phyloP scores from a whole-genome alignment of 2,888 invertebrate genomes.

The Drosophila anomelani region DNA sequence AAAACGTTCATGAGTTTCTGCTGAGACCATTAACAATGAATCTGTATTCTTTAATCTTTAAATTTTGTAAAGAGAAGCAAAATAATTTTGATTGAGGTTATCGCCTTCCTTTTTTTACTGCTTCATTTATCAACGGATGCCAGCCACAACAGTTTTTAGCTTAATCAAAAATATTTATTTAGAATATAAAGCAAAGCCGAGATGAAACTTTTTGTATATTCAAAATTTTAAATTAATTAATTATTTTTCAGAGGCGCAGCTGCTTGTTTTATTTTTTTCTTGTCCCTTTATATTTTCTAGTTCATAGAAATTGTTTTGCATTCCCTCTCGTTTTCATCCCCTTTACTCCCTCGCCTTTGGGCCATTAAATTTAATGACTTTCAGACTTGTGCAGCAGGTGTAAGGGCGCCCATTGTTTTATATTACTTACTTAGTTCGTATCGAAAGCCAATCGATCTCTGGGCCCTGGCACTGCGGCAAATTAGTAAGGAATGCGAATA shows the following conservation, averaged over 20 bases:
- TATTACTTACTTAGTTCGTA: constrained; percentile 38
- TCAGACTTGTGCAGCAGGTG: constrained; percentile 8
- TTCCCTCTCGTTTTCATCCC: not conserved
- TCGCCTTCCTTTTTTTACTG: constrained; percentile 3
- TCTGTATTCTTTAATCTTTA: not conserved
- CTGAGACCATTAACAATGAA: constrained; percentile 23
- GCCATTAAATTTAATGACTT: constrained; percentile 45
- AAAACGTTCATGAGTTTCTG: not conserved
- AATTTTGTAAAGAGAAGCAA: not conserved
- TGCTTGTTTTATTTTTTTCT: not conserved
- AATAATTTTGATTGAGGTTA: not conserved
- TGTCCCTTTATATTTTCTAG: not conserved
- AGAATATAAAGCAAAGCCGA: not conserved
- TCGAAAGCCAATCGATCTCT: constrained; percentile 41
- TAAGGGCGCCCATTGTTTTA: constrained; percentile 19
- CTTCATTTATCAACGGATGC: not conserved
- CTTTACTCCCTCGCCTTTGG: not conserved
- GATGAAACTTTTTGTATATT: not conserved
- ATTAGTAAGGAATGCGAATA: constrained; percentile 43
- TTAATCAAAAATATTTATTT: not conserved
- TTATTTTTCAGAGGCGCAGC: not conserved
- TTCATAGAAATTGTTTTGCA: constrained; percentile 7
- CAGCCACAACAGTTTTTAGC: not conserved
- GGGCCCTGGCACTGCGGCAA: constrained; percentile 23
- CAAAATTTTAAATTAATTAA: not conserved